Percentiles rank a stretch among this genome's conserved stretches.
Conservation (phyloP, 1,140 invertebrate species). For the Pseudoatta argentina region DNA sequence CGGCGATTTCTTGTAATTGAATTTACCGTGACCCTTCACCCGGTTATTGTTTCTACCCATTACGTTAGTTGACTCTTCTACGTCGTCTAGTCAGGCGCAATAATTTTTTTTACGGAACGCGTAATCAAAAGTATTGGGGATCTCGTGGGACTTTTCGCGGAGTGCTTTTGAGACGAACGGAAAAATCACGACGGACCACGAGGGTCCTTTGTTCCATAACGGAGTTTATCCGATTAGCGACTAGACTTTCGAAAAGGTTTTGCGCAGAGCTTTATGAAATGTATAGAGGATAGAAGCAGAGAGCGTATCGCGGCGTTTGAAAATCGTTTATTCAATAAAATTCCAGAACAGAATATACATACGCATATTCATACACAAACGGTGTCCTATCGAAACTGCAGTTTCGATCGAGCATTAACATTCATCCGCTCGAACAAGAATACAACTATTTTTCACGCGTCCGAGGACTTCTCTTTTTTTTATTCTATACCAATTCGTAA, state of each 20-base stretch:
- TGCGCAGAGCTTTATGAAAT: not conserved
- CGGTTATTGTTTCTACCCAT: slow-evolving; percentile 55
- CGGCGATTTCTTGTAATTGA: slow-evolving; percentile 63
- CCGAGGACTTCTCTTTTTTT: not conserved
- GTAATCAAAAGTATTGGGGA: slow-evolving; percentile 57
- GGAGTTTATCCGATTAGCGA: slow-evolving; percentile 30
- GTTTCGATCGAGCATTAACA: slow-evolving; percentile 17
- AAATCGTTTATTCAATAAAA: slow-evolving; percentile 17
- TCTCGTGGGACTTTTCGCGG: slow-evolving; percentile 5
- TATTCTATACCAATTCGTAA: slow-evolving; percentile 47
- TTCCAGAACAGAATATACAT: not conserved
- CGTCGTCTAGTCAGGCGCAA: slow-evolving; percentile 1
- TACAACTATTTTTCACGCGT: not conserved
- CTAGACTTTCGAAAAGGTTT: not conserved
- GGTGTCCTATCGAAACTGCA: slow-evolving; percentile 4
- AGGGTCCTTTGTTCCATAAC: slow-evolving; percentile 16
- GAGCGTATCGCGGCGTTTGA: not conserved
- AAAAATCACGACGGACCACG: slow-evolving; percentile 31
- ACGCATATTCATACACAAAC: not conserved
- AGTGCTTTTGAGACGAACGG: not conserved
- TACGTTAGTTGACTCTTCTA: not conserved
- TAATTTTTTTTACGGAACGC: slow-evolving; percentile 59
- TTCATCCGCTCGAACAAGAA: slow-evolving; percentile 28
- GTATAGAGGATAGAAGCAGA: too few relatives aligned
- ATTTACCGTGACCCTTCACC: slow-evolving; percentile 43